These are phyloP conservation scores for Dynastes tityus DNA, from an alignment of 2,888 invertebrate genomes.

Conservation along the genomic window DNA sequence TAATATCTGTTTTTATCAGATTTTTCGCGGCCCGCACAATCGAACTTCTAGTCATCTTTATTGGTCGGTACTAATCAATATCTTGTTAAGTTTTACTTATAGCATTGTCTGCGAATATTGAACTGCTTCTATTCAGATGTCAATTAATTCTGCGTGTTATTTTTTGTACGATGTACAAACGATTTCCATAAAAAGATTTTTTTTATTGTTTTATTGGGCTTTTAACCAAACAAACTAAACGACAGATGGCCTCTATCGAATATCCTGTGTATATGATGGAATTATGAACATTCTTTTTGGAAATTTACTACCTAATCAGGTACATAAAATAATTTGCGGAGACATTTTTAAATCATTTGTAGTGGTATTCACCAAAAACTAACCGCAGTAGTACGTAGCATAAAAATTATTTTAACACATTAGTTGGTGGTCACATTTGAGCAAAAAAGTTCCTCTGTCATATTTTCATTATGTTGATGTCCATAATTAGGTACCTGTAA, in stretches of 20 bases:
- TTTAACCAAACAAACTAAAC: neutral
- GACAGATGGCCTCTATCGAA: neutral
- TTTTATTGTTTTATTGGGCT: conserved; percentile 12
- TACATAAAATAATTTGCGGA: neutral
- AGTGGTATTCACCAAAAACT: too few species aligned
- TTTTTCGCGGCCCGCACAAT: neutral
- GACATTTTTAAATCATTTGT: too few species aligned
- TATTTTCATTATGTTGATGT: too few species aligned
- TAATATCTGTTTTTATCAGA: neutral
- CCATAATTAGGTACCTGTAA: too few species aligned
- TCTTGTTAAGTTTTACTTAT: neutral
- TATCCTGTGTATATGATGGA: neutral
- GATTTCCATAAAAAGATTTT: conserved; percentile 26
- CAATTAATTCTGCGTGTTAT: neutral
- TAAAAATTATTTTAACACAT: too few species aligned
- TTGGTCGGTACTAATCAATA: neutral
- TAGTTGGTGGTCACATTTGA: too few species aligned
- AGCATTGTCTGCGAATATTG: neutral
- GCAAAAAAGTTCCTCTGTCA: too few species aligned
- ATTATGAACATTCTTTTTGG: neutral
- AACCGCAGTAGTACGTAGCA: too few species aligned
- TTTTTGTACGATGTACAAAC: neutral
- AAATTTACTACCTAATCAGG: neutral
- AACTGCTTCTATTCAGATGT: neutral
- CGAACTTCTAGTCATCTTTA: neutral